Evolutionary conservation across 2,888 invertebrate species (phyloP).

Genomic region (Mesorhabditis spiculigera): DNA sequence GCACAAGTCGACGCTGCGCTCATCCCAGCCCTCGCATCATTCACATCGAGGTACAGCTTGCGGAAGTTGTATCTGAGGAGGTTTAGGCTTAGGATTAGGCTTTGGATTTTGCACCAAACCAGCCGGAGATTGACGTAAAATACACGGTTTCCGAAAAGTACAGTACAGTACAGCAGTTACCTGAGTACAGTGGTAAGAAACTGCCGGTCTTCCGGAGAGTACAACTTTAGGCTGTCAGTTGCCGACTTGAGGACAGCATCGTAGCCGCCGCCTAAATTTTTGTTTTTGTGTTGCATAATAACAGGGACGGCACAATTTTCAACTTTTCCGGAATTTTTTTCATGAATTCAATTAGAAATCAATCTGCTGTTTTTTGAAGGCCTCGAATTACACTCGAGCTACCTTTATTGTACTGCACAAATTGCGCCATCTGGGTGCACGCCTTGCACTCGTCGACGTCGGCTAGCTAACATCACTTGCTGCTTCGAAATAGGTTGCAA

Average conservation of each 20-base stretch:
- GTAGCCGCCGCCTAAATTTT: too few species aligned
- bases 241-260: background rate
- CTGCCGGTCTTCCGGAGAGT: background rate
- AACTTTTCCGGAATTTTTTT: too few species aligned
- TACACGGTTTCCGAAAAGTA: too few species aligned
- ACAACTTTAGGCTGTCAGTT: background rate
- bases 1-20: background rate
- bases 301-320: too few species aligned
- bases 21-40: background rate
- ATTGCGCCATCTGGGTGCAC: conserved; percentile 1
- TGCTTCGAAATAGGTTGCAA: too few species aligned
- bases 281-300: too few species aligned
- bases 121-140: background rate
- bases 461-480: background rate
- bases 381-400: too few species aligned
- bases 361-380: too few species aligned
- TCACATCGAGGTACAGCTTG: background rate
- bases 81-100: background rate
- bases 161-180: background rate
- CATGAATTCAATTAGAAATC: too few species aligned
- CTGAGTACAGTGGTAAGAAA: background rate
- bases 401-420: background rate
- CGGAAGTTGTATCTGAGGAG: conserved; percentile 4
- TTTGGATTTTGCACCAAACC: background rate
- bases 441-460: background rate